These are phyloP conservation scores for Panagrolaimus sp. DNA, from an alignment of 1,140 invertebrate genomes.

Conservation along the genomic window DNA sequence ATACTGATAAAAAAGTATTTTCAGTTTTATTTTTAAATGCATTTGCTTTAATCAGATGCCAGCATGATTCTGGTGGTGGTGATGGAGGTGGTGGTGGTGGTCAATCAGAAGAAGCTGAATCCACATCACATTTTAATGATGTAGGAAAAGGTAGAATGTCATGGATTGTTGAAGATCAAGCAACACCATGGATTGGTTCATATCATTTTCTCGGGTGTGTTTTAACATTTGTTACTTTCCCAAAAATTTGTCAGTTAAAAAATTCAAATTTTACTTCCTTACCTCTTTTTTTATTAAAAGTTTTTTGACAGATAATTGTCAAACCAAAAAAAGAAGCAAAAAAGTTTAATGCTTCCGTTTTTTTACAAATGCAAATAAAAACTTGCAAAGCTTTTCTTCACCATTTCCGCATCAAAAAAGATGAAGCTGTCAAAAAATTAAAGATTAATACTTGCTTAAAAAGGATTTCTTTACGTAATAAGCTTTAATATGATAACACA, in stretches of 20 bases:
- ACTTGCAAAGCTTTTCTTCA: background rate
- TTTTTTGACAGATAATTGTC: too few species aligned
- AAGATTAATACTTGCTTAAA: too few species aligned
- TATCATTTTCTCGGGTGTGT: slow-evolving; percentile 33
- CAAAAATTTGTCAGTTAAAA: too few species aligned
- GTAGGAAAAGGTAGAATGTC: slow-evolving; percentile 26
- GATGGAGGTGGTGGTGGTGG: background rate
- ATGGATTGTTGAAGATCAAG: slow-evolving; percentile 35
- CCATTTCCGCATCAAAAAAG: too few species aligned
- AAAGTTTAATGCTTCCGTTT: background rate
- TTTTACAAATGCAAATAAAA: background rate
- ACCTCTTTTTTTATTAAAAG: background rate
- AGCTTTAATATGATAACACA: too few species aligned
- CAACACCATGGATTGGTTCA: slow-evolving; percentile 37
- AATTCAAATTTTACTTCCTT: background rate
- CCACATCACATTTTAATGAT: slow-evolving; percentile 28
- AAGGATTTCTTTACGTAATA: too few species aligned
- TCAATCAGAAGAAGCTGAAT: background rate
- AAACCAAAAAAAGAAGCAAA: too few species aligned
- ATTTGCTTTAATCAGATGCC: background rate
- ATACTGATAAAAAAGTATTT: background rate
- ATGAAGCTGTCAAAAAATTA: too few species aligned
- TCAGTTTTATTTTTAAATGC: background rate
- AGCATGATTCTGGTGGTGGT: slow-evolving; percentile 1
- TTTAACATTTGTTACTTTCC: too few species aligned